Evolutionary conservation across 2,888 invertebrate species (phyloP).

Genomic region (Dusona sp.): DNA sequence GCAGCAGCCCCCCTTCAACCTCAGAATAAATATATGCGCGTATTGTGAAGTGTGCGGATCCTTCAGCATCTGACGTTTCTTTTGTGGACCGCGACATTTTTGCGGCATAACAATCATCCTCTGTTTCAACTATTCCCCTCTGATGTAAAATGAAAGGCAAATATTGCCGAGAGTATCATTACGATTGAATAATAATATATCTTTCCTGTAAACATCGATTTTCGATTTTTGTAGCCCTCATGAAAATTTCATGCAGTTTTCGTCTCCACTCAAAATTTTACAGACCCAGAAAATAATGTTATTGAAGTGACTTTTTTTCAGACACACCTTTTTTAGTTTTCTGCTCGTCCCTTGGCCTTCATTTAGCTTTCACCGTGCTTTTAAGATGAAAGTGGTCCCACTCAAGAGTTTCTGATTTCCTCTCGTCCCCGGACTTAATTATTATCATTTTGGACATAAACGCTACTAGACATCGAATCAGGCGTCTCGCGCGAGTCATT

Average conservation of each 20-base stretch:
- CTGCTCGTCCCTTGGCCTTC: not conserved
- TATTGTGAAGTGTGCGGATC: slow-evolving; percentile 43
- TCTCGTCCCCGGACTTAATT: slow-evolving; percentile 75
- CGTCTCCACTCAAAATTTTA: not conserved
- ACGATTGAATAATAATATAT: slow-evolving; percentile 15
- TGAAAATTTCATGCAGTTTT: slow-evolving; percentile 18
- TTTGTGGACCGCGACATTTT: slow-evolving; percentile 36
- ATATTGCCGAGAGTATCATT: not conserved
- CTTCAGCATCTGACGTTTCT: slow-evolving; percentile 51
- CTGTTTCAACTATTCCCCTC: not conserved
- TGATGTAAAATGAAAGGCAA: slow-evolving; percentile 1
- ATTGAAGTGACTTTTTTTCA: not conserved
- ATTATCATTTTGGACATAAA: slow-evolving; percentile 78
- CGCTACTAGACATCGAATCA: not conserved
- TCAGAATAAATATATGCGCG: slow-evolving; percentile 57
- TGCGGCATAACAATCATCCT: slow-evolving; percentile 27
- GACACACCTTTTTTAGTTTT: not conserved
- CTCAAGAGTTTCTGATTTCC: not conserved
- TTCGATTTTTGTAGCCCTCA: slow-evolving; percentile 5
- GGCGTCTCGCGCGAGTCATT: not conserved
- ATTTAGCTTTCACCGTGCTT: not conserved
- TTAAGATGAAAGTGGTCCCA: slow-evolving; percentile 23
- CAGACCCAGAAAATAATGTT: not conserved
- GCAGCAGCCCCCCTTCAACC: slow-evolving; percentile 23
- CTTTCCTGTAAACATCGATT: slow-evolving; percentile 9